Evolutionary conservation across 2,888 invertebrate genomes (phyloP).

Genomic region (Suillia variegata): DNA sequence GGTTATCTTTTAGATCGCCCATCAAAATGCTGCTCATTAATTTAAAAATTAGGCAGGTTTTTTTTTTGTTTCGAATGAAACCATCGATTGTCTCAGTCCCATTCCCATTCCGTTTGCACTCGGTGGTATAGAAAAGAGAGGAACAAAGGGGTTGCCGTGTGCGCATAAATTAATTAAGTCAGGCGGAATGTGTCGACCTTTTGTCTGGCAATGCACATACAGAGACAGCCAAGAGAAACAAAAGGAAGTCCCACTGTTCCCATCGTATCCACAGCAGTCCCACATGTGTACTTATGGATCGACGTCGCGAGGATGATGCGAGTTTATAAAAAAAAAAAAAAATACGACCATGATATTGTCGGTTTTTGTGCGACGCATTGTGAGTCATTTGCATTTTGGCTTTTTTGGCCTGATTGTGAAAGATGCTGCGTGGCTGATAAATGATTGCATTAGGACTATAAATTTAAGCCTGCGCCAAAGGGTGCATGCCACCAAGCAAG

Average conservation of each 20-base stretch:
- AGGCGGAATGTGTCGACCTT: slow-evolving; percentile 56
- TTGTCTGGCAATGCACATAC: slow-evolving; percentile 52
- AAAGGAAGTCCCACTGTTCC: slow-evolving; percentile 18
- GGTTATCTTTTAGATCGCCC: slow-evolving; percentile 55
- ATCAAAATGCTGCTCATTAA: slow-evolving; percentile 59
- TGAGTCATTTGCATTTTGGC: slow-evolving; percentile 56
- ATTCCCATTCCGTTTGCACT: slow-evolving; percentile 10
- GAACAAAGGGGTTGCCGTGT: slow-evolving; percentile 44
- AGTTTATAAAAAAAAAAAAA: slow-evolving; percentile 57
- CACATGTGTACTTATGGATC: background rate
- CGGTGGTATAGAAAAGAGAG: no score
- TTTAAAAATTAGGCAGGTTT: slow-evolving; percentile 59
- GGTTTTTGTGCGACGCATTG: slow-evolving; percentile 16
- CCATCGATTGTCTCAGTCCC: background rate
- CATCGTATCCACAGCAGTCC: background rate
- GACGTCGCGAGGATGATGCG: background rate
- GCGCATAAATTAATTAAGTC: slow-evolving; percentile 59
- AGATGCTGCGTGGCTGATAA: slow-evolving; percentile 60
- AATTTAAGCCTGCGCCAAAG: slow-evolving; percentile 24
- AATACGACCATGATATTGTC: no score
- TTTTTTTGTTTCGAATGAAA: slow-evolving; percentile 40
- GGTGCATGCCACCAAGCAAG: slow-evolving; percentile 16
- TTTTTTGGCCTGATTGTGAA: slow-evolving; percentile 56
- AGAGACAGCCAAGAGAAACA: slow-evolving; percentile 22
- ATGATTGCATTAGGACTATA: slow-evolving; percentile 48